Evolutionary conservation across 2,888 invertebrate species (phyloP), one percentile per base, ranked within the genome.

Genomic region (Amphiduros pacificus): DNA sequence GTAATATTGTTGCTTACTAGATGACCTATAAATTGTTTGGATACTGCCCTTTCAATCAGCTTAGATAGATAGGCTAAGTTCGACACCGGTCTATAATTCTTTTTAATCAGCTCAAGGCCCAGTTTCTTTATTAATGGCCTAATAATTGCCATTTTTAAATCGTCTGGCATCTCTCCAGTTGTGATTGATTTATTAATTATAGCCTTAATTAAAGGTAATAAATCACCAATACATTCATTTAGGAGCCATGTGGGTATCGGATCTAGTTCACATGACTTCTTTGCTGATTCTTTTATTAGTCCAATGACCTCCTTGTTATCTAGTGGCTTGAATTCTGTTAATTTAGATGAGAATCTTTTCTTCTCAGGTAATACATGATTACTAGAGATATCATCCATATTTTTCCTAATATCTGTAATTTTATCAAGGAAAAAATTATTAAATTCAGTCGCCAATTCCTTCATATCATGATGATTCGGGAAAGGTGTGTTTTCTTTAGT

Each of bases 51-150:
- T 51, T 51, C 51, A 51, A 51, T 26, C 3, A 24, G 6, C 29
- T 51, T 51, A 5, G 26, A 26, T 27, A 26, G n/a, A 51, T 6
- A 51, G n/a, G 27, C 29, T n/a, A 26, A 26, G 26, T 51, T 51
- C 24, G 51, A 51, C n/a, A 51, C 26, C 5, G 51, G 51, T 51
- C 51, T 9, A 26, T 51, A 51, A 27, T 51, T 51, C 29, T 51
- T 51, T 28, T 22, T 11, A 51, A 24, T 51, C 26, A n/a, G 26
- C 6, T 51, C 51, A 5, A 44, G 44, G 4, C 20, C n/a, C 4
- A 22, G 5, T n/a, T 44, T 44, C 22, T 44, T 44, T 6, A 44
- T n/a, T 4, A 44, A n/a, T 9, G 44, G 44, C 5, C n/a, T 44
- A n/a, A 44, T 22, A n/a, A 20, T n/a, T 44, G 44, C 44, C n/a